These are phyloP conservation scores for Saturnia japonica DNA, from an alignment of 2,888 invertebrate genomes.

Conservation along the genomic window DNA sequence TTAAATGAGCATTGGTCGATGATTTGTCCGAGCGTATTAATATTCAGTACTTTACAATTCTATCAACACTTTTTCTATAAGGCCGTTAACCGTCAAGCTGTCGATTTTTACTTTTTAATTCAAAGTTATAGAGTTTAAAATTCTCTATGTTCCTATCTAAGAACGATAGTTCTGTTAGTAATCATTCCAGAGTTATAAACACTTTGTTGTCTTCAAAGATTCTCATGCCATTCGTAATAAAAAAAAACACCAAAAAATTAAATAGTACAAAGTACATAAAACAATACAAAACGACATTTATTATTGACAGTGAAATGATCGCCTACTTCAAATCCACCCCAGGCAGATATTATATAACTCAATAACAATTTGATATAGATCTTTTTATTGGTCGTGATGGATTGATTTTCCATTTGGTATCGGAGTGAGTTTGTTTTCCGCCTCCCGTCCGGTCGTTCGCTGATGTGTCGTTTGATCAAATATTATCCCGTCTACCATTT, in stretches of 20 bases:
- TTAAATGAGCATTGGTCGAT: neutral
- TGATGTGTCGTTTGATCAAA: conserved; percentile 8
- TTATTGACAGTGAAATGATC: conserved; percentile 27
- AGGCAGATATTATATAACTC: conserved; percentile 33
- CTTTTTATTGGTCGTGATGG: conserved; percentile 58
- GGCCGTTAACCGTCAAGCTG: too few species aligned
- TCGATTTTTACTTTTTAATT: too few species aligned
- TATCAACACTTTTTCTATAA: too few species aligned
- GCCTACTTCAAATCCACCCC: conserved; percentile 32
- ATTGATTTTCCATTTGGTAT: conserved; percentile 62
- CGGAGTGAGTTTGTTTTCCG: conserved; percentile 50
- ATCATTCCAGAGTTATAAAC: too few species aligned
- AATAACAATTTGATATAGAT: conserved; percentile 48
- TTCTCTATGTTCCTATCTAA: too few species aligned
- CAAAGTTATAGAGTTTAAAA: too few species aligned
- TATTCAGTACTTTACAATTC: neutral
- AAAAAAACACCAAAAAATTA: neutral
- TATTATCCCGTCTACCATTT: neutral
- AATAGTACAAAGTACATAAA: neutral
- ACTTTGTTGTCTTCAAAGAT: too few species aligned
- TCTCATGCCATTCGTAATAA: too few species aligned
- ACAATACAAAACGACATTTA: conserved; percentile 24
- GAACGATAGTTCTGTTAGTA: too few species aligned
- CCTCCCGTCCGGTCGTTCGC: neutral
- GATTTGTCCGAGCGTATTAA: neutral